Percentiles rank a stretch among this genome's conserved stretches.
Evolutionary conservation across 1,140 invertebrate genomes (phyloP).

Genomic region (Parasteatoda tepidariorum): DNA sequence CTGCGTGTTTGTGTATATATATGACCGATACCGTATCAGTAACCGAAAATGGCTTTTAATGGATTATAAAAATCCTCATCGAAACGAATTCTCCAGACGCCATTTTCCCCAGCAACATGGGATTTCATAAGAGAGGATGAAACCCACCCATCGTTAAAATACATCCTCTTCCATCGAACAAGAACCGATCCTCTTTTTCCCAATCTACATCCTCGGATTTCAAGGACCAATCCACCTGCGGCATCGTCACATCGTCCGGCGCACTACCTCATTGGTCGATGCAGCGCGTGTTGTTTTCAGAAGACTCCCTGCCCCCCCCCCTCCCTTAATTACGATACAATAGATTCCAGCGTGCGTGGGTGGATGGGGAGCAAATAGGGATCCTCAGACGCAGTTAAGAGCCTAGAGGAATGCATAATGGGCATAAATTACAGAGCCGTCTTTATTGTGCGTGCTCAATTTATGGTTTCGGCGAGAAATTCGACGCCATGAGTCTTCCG

Average conservation of each 20-base stretch:
- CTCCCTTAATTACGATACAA: constrained; percentile 53
- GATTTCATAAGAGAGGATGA: not conserved
- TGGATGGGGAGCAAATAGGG: constrained; percentile 20
- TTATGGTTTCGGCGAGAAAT: constrained; percentile 40
- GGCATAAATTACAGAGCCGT: constrained; percentile 41
- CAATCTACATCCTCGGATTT: constrained; percentile 38
- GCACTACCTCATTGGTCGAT: constrained; percentile 42
- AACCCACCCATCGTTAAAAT: constrained; percentile 46
- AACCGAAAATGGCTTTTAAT: not conserved
- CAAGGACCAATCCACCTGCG: constrained; percentile 46
- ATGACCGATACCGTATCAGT: no score
- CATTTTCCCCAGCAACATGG: not conserved
- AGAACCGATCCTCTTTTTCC: constrained; percentile 22
- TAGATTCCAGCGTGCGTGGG: constrained; percentile 22
- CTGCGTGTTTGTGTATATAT: no score
- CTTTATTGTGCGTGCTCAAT: constrained; percentile 41
- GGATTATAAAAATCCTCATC: not conserved
- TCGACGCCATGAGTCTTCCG: constrained; percentile 28
- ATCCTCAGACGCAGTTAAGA: constrained; percentile 21
- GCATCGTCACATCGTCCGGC: constrained; percentile 26
- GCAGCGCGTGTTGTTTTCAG: constrained; percentile 45
- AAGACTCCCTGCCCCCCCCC: not conserved
- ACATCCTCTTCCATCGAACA: constrained; percentile 10
- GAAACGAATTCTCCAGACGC: not conserved
- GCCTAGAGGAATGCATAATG: constrained; percentile 24